phyloP scores from a whole-genome alignment of 1,140 invertebrate genomes.

The Lordiphosa stackelbergi region DNA sequence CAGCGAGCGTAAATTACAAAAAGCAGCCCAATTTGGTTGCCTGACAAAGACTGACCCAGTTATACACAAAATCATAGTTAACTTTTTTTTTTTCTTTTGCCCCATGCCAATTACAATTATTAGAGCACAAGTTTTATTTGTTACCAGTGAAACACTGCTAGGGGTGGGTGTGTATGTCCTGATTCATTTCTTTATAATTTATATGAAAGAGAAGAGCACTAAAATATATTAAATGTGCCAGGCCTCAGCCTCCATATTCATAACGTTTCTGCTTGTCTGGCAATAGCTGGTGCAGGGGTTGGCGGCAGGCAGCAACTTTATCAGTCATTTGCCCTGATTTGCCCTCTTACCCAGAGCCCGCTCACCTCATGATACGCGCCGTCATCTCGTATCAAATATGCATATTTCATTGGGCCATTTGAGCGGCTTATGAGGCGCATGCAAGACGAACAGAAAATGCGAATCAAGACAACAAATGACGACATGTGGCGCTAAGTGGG shows the following conservation, averaged over 20 bases:
- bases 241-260: conserved; percentile 10
- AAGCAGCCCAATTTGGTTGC: conserved; percentile 37
- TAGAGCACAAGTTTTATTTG: conserved; percentile 67
- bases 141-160: conserved; percentile 16
- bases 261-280: conserved; percentile 22
- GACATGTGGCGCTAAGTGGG: conserved; percentile 53
- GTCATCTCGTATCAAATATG: conserved; percentile 63
- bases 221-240: conserved; percentile 59
- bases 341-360: not conserved
- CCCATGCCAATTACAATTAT: conserved; percentile 66
- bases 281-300: conserved; percentile 4
- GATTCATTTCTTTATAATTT: conserved; percentile 72
- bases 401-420: conserved; percentile 67
- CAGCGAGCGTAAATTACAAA: conserved; percentile 66
- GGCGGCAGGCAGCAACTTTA: conserved; percentile 5
- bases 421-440: conserved; percentile 40
- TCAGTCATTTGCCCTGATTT: conserved; percentile 6
- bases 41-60: conserved; percentile 52
- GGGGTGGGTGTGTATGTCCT: conserved; percentile 13
- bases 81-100: not conserved
- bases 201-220: conserved; percentile 52
- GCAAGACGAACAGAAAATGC: conserved; percentile 1
- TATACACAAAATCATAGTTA: conserved; percentile 42
- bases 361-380: conserved; percentile 27
- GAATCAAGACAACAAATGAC: conserved; percentile 17